Evolutionary conservation across 2,113 vertebrate species (phyloP), one percentile per base, ranked within the genome.

Genomic region (Colinus virginianus): DNA sequence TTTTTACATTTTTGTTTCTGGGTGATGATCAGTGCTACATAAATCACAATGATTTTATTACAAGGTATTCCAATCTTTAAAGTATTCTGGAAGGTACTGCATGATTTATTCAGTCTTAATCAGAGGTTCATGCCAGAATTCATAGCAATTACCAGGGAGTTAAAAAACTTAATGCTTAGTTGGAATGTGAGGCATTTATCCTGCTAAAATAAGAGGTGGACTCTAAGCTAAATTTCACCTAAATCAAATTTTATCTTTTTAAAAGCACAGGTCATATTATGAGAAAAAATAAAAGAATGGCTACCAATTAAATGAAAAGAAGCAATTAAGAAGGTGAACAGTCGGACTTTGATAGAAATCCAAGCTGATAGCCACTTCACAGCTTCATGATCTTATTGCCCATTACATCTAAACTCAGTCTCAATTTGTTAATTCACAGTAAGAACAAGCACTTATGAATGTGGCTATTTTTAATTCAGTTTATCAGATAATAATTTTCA

Each of bases 191-290:
- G 21, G 42, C 30, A 62, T 61, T 87, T 61, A 62, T 88, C 9
- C 32, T 78, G 30, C 10, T 68, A 76, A 91, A 91, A 38, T 51
- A 68, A 86, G 32, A 78, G 5, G 17, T 21, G 13, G 45, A 56
- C 34, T 94, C 87, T 62, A 66, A 89, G 34, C 22, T 90, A 45
- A 87, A 90, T 91, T 87, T 45, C 23, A 84, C 80, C 78, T 66
- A 42, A 82, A n/a, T 19, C 84, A 32, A 91, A 86, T 87, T 85
- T 66, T 17, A 64, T 40, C 38, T 46, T 79, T 38, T 30, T 72
- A 91, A 84, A 92, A 84, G 7, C 32, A n/a, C 4, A 23, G 8
- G 6, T 19, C 70, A 49, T 64, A 92, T 87, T 90, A 64, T n/a
- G 40, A 34, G 42, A 59, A 71, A 78, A 94, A 72, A 75, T 74